A percentile compares a stretch with the other conserved stretches of the same genome.
Conservation (phyloP, 2,888 invertebrate species). For the Venusia cambrica region DNA sequence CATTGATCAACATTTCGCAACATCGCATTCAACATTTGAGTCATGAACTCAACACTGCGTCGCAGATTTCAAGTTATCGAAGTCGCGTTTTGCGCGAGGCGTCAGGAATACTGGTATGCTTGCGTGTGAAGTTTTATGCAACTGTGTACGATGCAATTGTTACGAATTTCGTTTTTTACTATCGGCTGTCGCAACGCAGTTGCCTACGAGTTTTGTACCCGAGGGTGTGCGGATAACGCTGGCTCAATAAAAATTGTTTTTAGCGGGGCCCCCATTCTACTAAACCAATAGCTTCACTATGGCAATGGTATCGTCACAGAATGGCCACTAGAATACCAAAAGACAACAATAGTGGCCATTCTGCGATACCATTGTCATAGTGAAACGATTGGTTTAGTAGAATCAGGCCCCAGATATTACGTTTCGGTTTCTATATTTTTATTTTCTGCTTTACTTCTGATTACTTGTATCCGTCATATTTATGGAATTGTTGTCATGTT, state of each 20-base stretch:
- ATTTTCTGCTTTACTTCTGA: too few species aligned
- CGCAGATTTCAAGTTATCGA: constrained; percentile 16
- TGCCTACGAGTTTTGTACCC: constrained; percentile 19
- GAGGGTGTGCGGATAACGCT: constrained; percentile 2
- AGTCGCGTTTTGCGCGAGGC: constrained; percentile 16
- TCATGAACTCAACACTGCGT: constrained; percentile 17
- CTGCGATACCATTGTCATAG: too few species aligned
- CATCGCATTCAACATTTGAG: neutral
- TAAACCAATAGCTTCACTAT: too few species aligned
- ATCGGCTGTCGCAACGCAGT: constrained; percentile 29
- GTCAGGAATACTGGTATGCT: constrained; percentile 27
- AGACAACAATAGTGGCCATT: too few species aligned
- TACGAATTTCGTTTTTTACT: constrained; percentile 35
- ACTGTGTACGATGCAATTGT: constrained; percentile 33
- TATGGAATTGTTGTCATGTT: too few species aligned
- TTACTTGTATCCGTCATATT: too few species aligned
- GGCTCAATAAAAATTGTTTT: constrained; percentile 7
- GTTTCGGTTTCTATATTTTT: too few species aligned
- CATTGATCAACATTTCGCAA: constrained; percentile 26
- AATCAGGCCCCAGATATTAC: too few species aligned
- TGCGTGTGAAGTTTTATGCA: constrained; percentile 35
- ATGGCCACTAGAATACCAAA: too few species aligned
- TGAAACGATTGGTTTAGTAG: too few species aligned
- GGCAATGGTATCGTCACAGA: too few species aligned
- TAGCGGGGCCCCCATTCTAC: too few species aligned